Base-by-base conservation (phyloP, 1,140 invertebrate species). In the Belonocnema kinseyi region DNA sequence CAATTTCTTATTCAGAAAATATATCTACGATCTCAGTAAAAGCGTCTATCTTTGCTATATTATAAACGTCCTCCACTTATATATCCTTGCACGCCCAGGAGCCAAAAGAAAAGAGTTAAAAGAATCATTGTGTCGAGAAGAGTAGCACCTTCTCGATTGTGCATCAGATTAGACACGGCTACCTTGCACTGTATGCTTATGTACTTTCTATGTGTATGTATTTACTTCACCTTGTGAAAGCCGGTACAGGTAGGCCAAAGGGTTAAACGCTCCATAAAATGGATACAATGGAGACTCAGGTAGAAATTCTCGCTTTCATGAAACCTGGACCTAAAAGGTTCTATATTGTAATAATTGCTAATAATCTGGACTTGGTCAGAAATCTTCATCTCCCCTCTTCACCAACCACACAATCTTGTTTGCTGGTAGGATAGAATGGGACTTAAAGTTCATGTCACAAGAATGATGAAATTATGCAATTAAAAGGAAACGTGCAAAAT, bases 81-180 rank as follows among this genome's bases (percentile, higher is more conserved):
- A 16, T 54, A 50, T 12, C 40, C 17, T 72, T 33, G 53, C 50
- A 14, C 51, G 58, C 19, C 21, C 17, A 70, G 50, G 40, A 71
- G 56, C 16, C 17, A 13, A 52, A 71, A 72, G 52, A 76, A 58
- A 21, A 70, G 46, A 12, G 33, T 76, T 76, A n/a, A 75, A 51
- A 72, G 19, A 71, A 72, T 70, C 33, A 40, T 66, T 66, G 61
- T 66, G 61, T n/a, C 7, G 26, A 40, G 21, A 66, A 66, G 16
- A 66, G 12, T 66, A 33, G 61, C 61, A 66, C 61, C 61, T 66
- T 66, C 61, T 66, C 61, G 61, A 66, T 66, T 26, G 33, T 66
- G 40, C 6, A 26, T 66, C 61, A 66, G 61, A 66, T 66, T 66
- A 66, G 61, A 33, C 40, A 46, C 40, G n/a, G 17, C 14, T 40